These are phyloP conservation scores for Phycodurus eques DNA, from an alignment of 2,113 vertebrate genomes.

Conservation along the genomic window DNA sequence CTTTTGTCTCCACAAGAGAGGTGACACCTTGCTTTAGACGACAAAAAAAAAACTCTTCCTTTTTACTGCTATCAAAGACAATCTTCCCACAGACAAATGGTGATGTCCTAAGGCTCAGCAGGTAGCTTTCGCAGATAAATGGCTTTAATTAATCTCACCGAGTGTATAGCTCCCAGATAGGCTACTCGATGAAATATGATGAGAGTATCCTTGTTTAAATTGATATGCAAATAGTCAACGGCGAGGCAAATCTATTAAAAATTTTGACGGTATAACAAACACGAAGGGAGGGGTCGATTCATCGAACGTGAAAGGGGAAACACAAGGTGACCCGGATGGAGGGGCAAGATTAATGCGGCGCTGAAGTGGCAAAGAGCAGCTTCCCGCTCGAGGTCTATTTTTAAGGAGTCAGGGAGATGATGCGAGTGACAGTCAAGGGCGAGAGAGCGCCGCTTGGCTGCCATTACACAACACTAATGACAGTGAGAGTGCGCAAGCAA, in stretches of 20 bases:
- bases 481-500: constrained; percentile 9
- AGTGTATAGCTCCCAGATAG: constrained; percentile 34
- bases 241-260: constrained; percentile 60
- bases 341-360: constrained; percentile 3
- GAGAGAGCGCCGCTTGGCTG: not conserved
- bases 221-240: constrained; percentile 64
- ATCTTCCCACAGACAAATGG: constrained; percentile 58
- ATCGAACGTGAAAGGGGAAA: constrained; percentile 11
- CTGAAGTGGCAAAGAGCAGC: constrained; percentile 11
- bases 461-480: constrained; percentile 31
- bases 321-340: constrained; percentile 37
- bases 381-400: constrained; percentile 29
- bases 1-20: constrained; percentile 7
- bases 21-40: constrained; percentile 32
- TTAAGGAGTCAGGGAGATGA: constrained; percentile 28
- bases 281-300: constrained; percentile 12
- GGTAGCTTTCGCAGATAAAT: constrained; percentile 58
- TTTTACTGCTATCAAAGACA: constrained; percentile 30
- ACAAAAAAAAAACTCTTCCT: not conserved
- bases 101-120: constrained; percentile 46
- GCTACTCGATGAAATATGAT: constrained; percentile 55
- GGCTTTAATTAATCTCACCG: constrained; percentile 59
- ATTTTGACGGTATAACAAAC: constrained; percentile 15
- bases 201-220: constrained; percentile 44
- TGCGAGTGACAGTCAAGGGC: constrained; percentile 28